Conservation (phyloP, 2,113 vertebrate genomes). For the Echinops telfairi region DNA sequence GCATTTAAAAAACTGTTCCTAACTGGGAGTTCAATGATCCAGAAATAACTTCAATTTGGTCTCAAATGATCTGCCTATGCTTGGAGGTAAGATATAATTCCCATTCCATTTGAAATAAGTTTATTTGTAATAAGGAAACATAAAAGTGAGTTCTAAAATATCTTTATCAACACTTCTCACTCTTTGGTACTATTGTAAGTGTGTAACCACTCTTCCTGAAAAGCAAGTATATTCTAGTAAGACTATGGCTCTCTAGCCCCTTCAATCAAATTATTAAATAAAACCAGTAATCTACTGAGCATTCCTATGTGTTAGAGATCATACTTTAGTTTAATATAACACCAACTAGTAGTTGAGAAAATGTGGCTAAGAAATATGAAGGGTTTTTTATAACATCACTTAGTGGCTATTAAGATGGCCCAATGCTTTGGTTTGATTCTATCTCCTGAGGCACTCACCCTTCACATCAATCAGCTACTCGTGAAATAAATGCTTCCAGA, state of each 20-base stretch:
- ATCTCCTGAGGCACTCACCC: not conserved
- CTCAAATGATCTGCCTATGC: not conserved
- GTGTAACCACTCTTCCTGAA: not conserved
- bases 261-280: not conserved
- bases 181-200: not conserved
- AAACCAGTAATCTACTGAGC: not conserved
- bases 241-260: not conserved
- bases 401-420: not conserved
- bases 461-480: not conserved
- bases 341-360: not conserved
- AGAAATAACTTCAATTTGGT: not conserved
- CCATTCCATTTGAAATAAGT: not conserved
- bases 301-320: not conserved
- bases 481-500: not conserved
- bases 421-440: not conserved
- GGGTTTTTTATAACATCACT: not conserved
- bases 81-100: not conserved
- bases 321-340: slow-evolving; percentile 10
- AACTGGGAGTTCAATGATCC: not conserved
- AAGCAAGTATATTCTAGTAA: not conserved
- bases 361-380: not conserved
- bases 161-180: not conserved
- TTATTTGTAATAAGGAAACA: not conserved
- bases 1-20: not conserved
- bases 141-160: not conserved